Conservation (phyloP, 2,888 invertebrate genomes). For the Candidula unifasciata region DNA sequence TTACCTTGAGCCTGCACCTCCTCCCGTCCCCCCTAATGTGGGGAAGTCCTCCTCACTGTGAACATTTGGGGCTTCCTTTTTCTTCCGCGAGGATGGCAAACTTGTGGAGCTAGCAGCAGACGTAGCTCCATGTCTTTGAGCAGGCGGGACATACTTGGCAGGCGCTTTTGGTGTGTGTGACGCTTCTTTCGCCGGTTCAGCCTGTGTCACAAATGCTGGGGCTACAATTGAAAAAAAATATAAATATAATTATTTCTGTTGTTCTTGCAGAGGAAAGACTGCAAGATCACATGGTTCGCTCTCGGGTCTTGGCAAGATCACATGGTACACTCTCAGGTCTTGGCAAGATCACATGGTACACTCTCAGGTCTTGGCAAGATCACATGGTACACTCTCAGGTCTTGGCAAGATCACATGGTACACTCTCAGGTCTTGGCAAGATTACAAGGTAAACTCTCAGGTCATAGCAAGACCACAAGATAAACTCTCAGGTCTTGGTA, state of each 20-base stretch:
- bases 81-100: conserved; percentile 56
- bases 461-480: not conserved
- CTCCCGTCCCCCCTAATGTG: conserved; percentile 66
- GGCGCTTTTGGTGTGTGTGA: conserved; percentile 58
- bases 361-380: too few species aligned
- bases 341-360: too few species aligned
- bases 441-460: not conserved
- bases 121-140: conserved; percentile 59
- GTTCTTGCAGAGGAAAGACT: too few species aligned
- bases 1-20: conserved; percentile 18
- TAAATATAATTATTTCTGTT: too few species aligned
- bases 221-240: not conserved
- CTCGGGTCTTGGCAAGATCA: too few species aligned
- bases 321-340: too few species aligned
- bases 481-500: too few species aligned
- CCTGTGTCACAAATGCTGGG: conserved; percentile 48
- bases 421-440: too few species aligned
- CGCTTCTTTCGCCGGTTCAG: conserved; percentile 59
- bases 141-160: conserved; percentile 70
- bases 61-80: conserved; percentile 72
- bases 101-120: conserved; percentile 49
- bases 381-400: too few species aligned
- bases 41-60: conserved; percentile 75
- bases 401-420: too few species aligned
- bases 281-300: too few species aligned